Base-by-base conservation (phyloP, 2,113 vertebrate genomes). In the Equus quagga region DNA sequence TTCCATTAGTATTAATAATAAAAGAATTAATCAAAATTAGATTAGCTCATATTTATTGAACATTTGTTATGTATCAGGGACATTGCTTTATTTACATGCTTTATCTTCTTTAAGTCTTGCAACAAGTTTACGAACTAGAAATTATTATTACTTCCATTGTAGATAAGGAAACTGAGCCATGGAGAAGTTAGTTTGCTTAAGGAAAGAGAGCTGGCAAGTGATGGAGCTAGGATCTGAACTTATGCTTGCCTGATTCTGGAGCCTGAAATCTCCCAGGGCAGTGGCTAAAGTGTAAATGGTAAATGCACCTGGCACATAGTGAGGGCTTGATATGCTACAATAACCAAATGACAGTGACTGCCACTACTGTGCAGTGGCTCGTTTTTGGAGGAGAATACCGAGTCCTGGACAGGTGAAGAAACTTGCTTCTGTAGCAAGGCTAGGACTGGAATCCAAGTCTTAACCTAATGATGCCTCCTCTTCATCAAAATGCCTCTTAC, bases 1-100 rank as follows among this genome's bases (percentile, higher is more conserved):
- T 84, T 85, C 62, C 89, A 23, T 69, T 46, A 54, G 31, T 60
- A 5, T 84, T 83, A n/a, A 62, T 78, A 92, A 85, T 41, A 86
- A 69, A 72, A 88, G 8, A 46, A 64, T 62, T 72, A 86, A 81
- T 93, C 15, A n/a, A 62, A 67, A 80, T 62, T 58, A 81, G 44
- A 70, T 44, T 58, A 65, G n/a, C 26, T 95, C 67, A 4, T 33
- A 23, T 64, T 89, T 86, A 54, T 86, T n/a, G 51, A 82, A n/a
- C 18, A 69, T 86, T 80, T 84, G 12, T 23, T 46, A 5, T 54
- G 44, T 19, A 80, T 21, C 44, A 79, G 49, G 31, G 41, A 60
- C 0, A 46, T 17, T 83, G 18, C 54, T 65, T 64, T 64, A 65
- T 46, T 64, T 58, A 54, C 69, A 58, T 18, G 49, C 6, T 36